phyloP scores from a whole-genome alignment of 2,888 invertebrate genomes.

The Torymus texanus region DNA sequence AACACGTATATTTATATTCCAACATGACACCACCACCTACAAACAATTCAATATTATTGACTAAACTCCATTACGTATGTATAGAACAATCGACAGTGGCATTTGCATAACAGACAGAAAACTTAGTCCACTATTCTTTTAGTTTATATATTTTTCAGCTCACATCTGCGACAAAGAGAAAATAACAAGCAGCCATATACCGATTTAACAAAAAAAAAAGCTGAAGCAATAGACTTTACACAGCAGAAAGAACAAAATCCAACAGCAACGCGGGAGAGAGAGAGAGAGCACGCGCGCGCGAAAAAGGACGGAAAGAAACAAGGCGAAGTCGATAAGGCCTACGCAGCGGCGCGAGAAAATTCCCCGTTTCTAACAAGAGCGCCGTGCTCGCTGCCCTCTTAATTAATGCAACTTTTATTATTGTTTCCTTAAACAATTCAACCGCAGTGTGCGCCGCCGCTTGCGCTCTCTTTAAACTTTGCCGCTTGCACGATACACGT shows the following conservation, averaged over 20 bases:
- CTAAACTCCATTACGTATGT: not conserved
- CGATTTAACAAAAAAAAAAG: not conserved
- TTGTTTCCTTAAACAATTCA: slow-evolving; percentile 69
- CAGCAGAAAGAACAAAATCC: not conserved
- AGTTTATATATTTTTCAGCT: slow-evolving; percentile 25
- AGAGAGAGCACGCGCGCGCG: not conserved
- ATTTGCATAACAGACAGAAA: not conserved
- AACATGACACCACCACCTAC: too few species aligned
- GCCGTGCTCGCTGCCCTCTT: slow-evolving; percentile 63
- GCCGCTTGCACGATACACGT: slow-evolving; percentile 39
- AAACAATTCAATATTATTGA: not conserved
- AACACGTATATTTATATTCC: too few species aligned
- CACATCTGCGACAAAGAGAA: slow-evolving; percentile 1
- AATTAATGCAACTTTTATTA: slow-evolving; percentile 73
- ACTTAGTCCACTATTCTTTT: slow-evolving; percentile 2
- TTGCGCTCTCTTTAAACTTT: slow-evolving; percentile 57
- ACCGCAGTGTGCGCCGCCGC: slow-evolving; percentile 55
- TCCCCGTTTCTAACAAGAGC: slow-evolving; percentile 25
- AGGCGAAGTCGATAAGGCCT: slow-evolving; percentile 59
- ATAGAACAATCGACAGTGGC: not conserved
- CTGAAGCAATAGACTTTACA: not conserved
- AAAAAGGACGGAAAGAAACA: slow-evolving; percentile 59
- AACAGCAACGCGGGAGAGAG: not conserved
- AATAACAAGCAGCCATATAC: not conserved
- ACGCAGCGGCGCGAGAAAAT: too few species aligned